Conservation (phyloP, 2,113 vertebrate genomes). For the Albula glossodonta region DNA sequence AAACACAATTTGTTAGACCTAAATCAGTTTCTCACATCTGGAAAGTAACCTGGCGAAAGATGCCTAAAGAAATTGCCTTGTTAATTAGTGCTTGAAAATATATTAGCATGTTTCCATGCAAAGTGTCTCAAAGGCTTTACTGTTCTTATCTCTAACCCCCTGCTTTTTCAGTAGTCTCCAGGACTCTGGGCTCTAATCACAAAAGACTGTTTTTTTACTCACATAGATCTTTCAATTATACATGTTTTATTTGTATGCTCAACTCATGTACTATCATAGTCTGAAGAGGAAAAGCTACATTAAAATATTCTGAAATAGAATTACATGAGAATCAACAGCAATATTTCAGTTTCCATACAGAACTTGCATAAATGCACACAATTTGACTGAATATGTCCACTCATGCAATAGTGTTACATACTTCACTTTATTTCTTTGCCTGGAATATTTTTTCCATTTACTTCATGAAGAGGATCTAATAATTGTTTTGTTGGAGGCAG, state of each 20-base stretch:
- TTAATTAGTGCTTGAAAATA: not conserved
- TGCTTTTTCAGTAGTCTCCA: not conserved
- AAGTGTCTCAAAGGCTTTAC: not conserved
- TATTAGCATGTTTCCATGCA: not conserved
- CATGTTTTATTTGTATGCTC: too few relatives aligned
- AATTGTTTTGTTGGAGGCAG: slow-evolving; percentile 55
- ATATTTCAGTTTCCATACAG: slow-evolving; percentile 53
- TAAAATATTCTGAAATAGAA: slow-evolving; percentile 66
- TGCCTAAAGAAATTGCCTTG: not conserved
- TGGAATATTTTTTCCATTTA: slow-evolving; percentile 58
- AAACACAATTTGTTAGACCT: not conserved
- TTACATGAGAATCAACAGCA: slow-evolving; percentile 28
- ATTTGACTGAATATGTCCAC: slow-evolving; percentile 70
- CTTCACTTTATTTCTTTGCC: slow-evolving; percentile 63
- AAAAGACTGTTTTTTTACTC: slow-evolving; percentile 10
- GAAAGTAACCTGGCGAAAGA: not conserved
- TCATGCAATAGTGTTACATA: slow-evolving; percentile 12
- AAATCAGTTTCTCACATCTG: not conserved
- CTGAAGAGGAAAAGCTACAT: slow-evolving; percentile 41
- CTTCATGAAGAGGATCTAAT: slow-evolving; percentile 59
- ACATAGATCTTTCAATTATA: too few relatives aligned
- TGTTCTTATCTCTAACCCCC: not conserved
- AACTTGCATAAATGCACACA: slow-evolving; percentile 56
- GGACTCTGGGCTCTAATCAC: slow-evolving; percentile 15
- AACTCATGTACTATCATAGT: too few relatives aligned